These are phyloP conservation scores for Nanorana parkeri DNA, from an alignment of 2,113 vertebrate genomes.

Conservation along the genomic window DNA sequence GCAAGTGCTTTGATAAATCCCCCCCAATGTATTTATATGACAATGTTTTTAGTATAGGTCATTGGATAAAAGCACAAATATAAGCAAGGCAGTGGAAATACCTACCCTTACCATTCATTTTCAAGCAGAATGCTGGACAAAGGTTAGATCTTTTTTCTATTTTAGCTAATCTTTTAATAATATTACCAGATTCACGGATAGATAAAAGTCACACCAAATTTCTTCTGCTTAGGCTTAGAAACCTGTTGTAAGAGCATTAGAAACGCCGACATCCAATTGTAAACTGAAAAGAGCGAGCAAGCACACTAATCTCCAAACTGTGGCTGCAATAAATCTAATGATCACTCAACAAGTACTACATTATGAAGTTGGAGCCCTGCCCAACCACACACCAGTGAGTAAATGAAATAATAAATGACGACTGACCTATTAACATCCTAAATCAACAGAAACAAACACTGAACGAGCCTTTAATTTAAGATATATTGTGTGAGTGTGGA, in stretches of 20 bases:
- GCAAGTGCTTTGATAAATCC: no score
- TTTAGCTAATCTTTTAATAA: no score
- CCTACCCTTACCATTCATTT: no score
- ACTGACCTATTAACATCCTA: not conserved
- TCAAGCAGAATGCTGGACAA: no score
- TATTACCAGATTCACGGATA: no score
- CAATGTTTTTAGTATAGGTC: no score
- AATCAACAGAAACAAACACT: not conserved
- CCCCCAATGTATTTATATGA: no score
- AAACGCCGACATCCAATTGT: not conserved
- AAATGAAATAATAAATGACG: slow-evolving; percentile 5
- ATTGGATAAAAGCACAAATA: no score
- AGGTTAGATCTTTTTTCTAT: no score
- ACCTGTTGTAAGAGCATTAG: not conserved
- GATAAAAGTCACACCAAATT: no score
- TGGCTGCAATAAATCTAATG: slow-evolving; percentile 15
- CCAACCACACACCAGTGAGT: slow-evolving; percentile 21
- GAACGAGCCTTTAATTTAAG: not conserved
- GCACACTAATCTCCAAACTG: not conserved
- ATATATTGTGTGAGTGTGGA: not conserved
- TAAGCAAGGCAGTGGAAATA: no score
- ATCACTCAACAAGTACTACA: not conserved
- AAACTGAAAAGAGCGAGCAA: not conserved
- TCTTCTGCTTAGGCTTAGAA: no score
- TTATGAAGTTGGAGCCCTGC: slow-evolving; percentile 6